These are phyloP conservation scores for Dromas ardeola DNA, from an alignment of 2,113 vertebrate species.

Conservation along the genomic window DNA sequence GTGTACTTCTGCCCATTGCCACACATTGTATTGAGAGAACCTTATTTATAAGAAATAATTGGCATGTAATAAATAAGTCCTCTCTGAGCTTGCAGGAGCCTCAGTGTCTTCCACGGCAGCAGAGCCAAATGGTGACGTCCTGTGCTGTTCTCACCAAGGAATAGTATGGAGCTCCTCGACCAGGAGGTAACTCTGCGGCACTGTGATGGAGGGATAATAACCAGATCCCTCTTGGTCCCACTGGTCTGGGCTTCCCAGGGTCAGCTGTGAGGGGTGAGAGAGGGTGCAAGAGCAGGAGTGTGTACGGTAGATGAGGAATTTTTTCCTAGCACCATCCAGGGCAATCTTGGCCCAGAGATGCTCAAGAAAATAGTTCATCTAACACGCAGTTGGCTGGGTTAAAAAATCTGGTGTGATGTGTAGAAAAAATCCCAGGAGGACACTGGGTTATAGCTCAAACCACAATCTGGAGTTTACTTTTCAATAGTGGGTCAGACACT, in stretches of 20 bases:
- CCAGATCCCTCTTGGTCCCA: background rate
- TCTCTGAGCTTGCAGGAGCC: background rate
- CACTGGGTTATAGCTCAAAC: background rate
- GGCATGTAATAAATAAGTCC: background rate
- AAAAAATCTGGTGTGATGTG: background rate
- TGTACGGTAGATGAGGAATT: background rate
- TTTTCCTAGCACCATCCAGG: background rate
- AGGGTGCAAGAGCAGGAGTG: background rate
- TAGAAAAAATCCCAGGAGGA: background rate
- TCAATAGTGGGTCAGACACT: background rate
- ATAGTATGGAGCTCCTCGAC: rapidly evolving
- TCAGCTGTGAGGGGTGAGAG: background rate
- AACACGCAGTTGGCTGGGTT: background rate
- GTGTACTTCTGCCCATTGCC: background rate
- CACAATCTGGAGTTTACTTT: rapidly evolving
- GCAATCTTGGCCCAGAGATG: background rate
- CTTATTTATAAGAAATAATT: background rate
- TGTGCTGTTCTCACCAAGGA: background rate
- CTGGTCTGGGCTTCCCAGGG: background rate
- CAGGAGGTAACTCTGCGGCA: background rate
- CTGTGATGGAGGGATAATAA: rapidly evolving
- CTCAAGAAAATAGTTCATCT: background rate
- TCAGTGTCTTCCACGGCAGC: background rate
- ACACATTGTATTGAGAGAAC: rapidly evolving
- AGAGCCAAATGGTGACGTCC: background rate